These are phyloP conservation scores for Pycnonotus jocosus DNA, from an alignment of 2,113 vertebrate genomes.

Conservation along the genomic window DNA sequence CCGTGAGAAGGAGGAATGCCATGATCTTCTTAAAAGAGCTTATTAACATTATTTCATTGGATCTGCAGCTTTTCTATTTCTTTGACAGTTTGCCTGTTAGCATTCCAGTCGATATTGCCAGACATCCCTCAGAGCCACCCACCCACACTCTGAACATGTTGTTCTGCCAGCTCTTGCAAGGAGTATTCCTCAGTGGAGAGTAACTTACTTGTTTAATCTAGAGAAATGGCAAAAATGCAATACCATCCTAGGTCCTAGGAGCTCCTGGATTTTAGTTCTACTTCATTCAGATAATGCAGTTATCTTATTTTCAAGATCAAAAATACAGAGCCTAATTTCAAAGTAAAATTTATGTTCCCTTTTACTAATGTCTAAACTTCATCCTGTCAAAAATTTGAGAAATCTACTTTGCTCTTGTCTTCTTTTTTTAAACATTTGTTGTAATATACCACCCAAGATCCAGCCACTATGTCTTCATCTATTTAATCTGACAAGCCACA, in stretches of 20 bases:
- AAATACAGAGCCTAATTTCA: background rate
- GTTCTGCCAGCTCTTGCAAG: background rate
- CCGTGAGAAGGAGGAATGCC: background rate
- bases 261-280: background rate
- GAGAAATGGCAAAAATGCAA: background rate
- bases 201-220: background rate
- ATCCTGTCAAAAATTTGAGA: background rate
- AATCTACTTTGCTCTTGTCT: background rate
- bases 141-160: fast-evolving
- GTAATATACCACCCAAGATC: background rate
- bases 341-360: background rate
- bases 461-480: conserved; percentile 18
- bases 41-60: background rate
- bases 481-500: conserved; percentile 33
- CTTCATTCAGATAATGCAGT: background rate
- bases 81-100: background rate
- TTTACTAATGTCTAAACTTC: background rate
- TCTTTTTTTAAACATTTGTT: background rate
- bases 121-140: background rate
- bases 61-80: background rate
- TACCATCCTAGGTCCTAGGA: background rate
- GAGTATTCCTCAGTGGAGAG: background rate
- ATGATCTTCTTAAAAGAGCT: background rate
- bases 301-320: background rate
- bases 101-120: background rate